Base-by-base conservation (phyloP, 2,888 invertebrate species). In the Tenthredo distinguenda region DNA sequence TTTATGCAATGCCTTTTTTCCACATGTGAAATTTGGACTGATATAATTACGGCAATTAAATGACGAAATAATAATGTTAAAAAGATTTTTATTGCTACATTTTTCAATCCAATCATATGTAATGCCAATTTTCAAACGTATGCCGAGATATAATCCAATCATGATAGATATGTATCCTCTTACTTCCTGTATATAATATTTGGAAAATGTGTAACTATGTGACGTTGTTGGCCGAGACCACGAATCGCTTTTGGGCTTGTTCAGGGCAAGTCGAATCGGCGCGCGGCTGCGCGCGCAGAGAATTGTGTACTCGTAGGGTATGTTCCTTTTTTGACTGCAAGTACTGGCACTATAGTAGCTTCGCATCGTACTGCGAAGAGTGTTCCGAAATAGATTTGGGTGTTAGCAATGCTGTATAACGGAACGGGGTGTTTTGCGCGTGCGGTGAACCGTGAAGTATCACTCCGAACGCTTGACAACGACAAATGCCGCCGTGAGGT, bases 271-370 rank as follows among this genome's bases (percentile, higher is more conserved):
- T 26, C 26, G 26, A 26, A 26, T 26, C 26, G 26, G 26, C 26
- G 1, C 26, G 26, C 1, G 26, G 26, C 26, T 26, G 26, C 26
- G 26, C 26, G 26, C 26, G 26, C 26, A 26, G 26, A 26, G 26
- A 26, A 26, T 26, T 26, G 26, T 26, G 26, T 26, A 26, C 26
- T 26, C 26, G n/a, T n/a, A n/a, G 68, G 68, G 15, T 34, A 68
- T 68, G 31, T 68, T 68, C 68, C 68, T 74, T 74, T 74, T 26
- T 43, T 40, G 10, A 43, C 74, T 74, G 21, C 40, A n/a, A 74
- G 74, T 40, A 40, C 43, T 43, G 74, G 74, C 74, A 74, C 26
- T 55, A n/a, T n/a, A 55, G 55, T 15, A n/a, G 55, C 55, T 55
- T 55, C 55, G 55, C 55, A n/a, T n/a, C 55, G 55, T 55, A n/a